Percentiles rank a stretch among this genome's conserved stretches.
Evolutionary conservation across 2,888 invertebrate genomes (phyloP).

Genomic region (Melinopterus prodromus): DNA sequence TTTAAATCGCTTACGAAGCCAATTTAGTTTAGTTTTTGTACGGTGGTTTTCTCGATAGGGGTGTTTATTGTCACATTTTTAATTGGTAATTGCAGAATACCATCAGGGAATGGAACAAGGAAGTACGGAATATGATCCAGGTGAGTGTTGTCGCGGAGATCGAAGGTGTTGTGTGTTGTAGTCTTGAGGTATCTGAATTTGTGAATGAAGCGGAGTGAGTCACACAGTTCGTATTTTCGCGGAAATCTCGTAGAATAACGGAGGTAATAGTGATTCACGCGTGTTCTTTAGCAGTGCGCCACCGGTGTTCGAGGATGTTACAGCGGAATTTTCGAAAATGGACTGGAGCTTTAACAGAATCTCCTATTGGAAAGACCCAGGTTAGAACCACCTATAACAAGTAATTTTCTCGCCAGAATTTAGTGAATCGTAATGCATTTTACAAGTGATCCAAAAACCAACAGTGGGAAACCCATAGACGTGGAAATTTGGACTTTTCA

Average conservation of each 20-base stretch:
- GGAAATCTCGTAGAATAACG: conserved; percentile 27
- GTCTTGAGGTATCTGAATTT: neutral
- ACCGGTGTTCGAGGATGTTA: conserved; percentile 45
- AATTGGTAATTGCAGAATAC: conserved; percentile 70
- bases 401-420: neutral
- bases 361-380: conserved; percentile 59
- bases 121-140: conserved; percentile 82
- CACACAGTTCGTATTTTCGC: conserved; percentile 21
- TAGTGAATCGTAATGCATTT: neutral
- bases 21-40: neutral
- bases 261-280: conserved; percentile 33
- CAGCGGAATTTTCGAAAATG: conserved; percentile 38
- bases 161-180: neutral
- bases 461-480: neutral
- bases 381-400: conserved; percentile 43
- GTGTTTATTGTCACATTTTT: neutral
- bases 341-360: conserved; percentile 56
- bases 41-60: neutral
- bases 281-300: conserved; percentile 37
- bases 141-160: conserved; percentile 60
- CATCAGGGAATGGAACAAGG: conserved; percentile 83
- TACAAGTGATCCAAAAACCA: neutral
- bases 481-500: neutral
- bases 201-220: neutral
- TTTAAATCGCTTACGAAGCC: neutral